Evolutionary conservation across 2,113 vertebrate genomes (phyloP).

Genomic region (Pterophyllum scalare): DNA sequence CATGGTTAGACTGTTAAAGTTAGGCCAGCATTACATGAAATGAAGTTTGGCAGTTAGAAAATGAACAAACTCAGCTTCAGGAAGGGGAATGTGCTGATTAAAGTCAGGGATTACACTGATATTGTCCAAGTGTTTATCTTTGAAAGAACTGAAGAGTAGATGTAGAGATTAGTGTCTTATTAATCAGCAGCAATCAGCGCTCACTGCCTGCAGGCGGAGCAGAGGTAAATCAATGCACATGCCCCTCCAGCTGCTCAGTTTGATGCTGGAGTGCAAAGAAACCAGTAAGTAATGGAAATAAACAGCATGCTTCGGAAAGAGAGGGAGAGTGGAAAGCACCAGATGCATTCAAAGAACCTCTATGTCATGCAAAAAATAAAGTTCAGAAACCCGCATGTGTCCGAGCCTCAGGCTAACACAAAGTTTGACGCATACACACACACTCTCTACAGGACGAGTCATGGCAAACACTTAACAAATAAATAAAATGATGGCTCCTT

Average conservation of each 20-base stretch:
- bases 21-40: constrained; percentile 21
- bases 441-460: not conserved
- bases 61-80: constrained; percentile 40
- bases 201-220: constrained; percentile 18
- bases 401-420: not conserved
- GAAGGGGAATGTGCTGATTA: constrained; percentile 15
- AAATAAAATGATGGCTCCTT: not conserved
- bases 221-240: constrained; percentile 39
- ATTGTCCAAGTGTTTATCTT: not conserved
- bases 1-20: constrained; percentile 60
- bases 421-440: not conserved
- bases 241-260: constrained; percentile 51
- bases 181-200: constrained; percentile 29
- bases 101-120: constrained; percentile 12
- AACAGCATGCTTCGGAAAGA: constrained; percentile 49
- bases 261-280: constrained; percentile 19
- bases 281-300: constrained; percentile 5
- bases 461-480: not conserved
- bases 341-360: constrained; percentile 5
- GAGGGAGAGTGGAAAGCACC: constrained; percentile 8
- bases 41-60: constrained; percentile 6
- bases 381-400: not conserved
- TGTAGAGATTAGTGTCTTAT: constrained; percentile 37
- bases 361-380: constrained; percentile 36
- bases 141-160: constrained; percentile 3